Base-by-base conservation (phyloP, 1,140 invertebrate species). In the Varroa destructor region DNA sequence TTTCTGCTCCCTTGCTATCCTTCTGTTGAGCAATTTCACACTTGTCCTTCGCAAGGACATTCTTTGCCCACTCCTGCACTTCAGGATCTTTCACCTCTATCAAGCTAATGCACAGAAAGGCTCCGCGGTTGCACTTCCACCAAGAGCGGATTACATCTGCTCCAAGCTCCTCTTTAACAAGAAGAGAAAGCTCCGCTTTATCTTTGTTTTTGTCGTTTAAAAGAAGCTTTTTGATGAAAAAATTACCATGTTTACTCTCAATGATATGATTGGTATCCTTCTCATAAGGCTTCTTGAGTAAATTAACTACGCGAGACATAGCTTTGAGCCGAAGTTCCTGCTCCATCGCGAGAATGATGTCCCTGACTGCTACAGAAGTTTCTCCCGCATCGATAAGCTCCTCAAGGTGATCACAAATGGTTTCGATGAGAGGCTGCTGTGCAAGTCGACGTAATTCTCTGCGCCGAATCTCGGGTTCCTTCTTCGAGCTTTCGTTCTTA, bases 161-260 rank as follows among this genome's bases (percentile, higher is more conserved):
- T 55, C 78, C 76, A 46, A 86, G 73, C 14, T 77, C 75, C 55
- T 80, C 56, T 12, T 83, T 71, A 25, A 87, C 74, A 14, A 78
- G 72, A 55, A 77, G 73, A 4, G 82, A 79, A 75, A 86, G 84
- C 12, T 81, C 81, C 43, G 71, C 73, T 72, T 77, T 71, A 14
- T 43, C 75, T 56, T 81, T 78, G 1, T 80, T 76, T 71, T 82
- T 82, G 75, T 91, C 88, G 71, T 85, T 79, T 71, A 84, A 81
- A 25, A 90, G 84, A 14, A 93, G 79, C 79, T 90, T 89, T 75
- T 92, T 92, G 1, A 92, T 77, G 54, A 86, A 84, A 82, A 88
- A 84, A 78, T 91, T 89, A 72, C 90, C 81, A 12, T 87, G 89
- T 0, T 87, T 79, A 79, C 91, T 85, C 80, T 93, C 90, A n/a